Conservation (phyloP, 2,888 invertebrate species). For the Nymphalis c-album region DNA sequence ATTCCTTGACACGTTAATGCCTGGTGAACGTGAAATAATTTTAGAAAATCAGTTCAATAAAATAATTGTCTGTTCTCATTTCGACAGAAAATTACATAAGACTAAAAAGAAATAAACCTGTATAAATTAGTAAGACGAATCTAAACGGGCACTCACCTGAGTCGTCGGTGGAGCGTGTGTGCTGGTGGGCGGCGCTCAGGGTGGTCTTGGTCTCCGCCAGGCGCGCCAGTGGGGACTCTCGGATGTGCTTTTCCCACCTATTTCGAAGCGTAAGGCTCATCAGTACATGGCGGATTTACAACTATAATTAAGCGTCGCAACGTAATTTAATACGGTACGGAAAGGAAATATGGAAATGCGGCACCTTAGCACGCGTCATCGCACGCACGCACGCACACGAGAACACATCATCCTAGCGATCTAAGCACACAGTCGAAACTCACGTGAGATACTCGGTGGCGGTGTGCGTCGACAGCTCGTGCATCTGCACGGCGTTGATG, state of each 20-base stretch:
- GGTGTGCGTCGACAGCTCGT: constrained; percentile 70
- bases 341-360: no score
- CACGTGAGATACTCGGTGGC: constrained; percentile 70
- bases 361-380: no score
- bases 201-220: constrained; percentile 59
- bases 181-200: constrained; percentile 53
- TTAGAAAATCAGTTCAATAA: no score
- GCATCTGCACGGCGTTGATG: constrained; percentile 76
- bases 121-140: not conserved
- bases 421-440: constrained; percentile 43
- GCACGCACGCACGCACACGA: no score
- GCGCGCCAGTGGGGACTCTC: constrained; percentile 67
- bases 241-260: constrained; percentile 75
- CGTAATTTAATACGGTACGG: no score
- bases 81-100: no score
- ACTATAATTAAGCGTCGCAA: no score
- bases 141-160: constrained; percentile 50
- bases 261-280: no score
- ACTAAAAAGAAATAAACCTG: no score
- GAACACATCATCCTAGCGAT: not conserved
- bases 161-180: constrained; percentile 60
- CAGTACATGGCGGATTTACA: no score
- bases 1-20: constrained; percentile 70
- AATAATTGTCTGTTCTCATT: no score
- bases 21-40: constrained; percentile 41